Conservation (phyloP, 92 coral and sea anemone genomes). For the Porites evermanni region DNA sequence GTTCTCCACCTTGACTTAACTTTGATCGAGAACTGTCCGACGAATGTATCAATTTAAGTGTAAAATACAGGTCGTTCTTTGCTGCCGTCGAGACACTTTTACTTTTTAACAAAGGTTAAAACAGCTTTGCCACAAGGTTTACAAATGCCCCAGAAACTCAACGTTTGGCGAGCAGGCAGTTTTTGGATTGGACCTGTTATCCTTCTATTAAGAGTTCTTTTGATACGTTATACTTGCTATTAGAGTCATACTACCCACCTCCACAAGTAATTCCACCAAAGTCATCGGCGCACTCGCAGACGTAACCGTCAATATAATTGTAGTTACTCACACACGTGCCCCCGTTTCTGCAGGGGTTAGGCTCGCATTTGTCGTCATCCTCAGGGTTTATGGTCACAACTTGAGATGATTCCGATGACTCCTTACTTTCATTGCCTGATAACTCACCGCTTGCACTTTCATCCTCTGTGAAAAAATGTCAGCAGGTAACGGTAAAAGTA, state of each 20-base stretch:
- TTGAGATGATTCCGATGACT: background rate
- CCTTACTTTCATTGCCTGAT: conserved; percentile 9
- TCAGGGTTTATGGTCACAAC: background rate
- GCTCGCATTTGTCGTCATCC: conserved; percentile 37
- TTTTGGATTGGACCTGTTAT: no score
- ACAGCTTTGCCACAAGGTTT: no score
- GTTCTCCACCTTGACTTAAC: no score
- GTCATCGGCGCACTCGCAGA: conserved; percentile 81
- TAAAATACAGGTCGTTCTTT: no score
- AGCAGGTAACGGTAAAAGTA: background rate
- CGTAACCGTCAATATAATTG: conserved; percentile 83
- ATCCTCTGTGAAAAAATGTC: background rate
- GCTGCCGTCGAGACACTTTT: no score
- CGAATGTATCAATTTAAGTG: no score
- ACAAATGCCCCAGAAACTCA: no score
- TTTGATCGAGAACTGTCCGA: no score
- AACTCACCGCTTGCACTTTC: conserved; percentile 29
- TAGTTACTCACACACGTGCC: conserved; percentile 76
- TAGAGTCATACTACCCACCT: conserved; percentile 50
- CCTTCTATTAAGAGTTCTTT: background rate
- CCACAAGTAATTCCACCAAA: conserved; percentile 88
- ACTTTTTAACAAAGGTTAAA: no score
- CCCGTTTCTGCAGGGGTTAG: conserved; percentile 81
- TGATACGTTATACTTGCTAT: background rate
- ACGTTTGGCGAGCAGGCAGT: no score